A percentile compares a stretch with the other conserved stretches of the same genome.
Evolutionary conservation across 2,113 vertebrate genomes (phyloP).

Genomic region (Phalacrocorax carbo): DNA sequence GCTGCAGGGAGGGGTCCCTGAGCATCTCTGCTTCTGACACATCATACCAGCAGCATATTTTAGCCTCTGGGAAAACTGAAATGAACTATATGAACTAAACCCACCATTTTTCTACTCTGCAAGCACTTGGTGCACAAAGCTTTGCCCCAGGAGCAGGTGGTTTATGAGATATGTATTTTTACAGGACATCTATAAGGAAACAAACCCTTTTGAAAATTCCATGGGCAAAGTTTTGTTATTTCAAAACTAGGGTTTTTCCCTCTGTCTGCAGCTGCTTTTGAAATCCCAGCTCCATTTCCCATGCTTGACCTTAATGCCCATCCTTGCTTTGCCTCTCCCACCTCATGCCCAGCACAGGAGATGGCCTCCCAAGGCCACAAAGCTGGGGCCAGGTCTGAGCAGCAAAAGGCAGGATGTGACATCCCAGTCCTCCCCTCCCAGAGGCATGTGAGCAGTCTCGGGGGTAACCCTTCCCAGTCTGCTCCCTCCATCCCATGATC

Average conservation of each 20-base stretch:
- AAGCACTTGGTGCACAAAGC: not conserved
- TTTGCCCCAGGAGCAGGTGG: not conserved
- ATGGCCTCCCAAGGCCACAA: not conserved
- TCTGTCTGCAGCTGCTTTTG: not conserved
- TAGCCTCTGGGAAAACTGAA: not conserved
- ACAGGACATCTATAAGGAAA: not conserved
- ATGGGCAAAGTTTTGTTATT: not conserved
- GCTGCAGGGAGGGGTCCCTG: not conserved
- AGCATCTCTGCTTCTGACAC: not conserved
- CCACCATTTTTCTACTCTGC: not conserved
- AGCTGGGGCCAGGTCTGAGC: not conserved
- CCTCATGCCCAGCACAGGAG: not conserved
- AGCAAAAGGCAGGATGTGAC: not conserved
- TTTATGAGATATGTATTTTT: not conserved
- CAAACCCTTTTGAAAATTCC: not conserved
- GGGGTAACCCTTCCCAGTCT: not conserved
- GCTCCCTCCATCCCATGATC: not conserved
- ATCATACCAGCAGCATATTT: not conserved
- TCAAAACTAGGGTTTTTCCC: accelerated
- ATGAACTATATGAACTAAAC: not conserved
- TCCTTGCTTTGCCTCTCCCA: not conserved
- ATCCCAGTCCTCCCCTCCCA: not conserved
- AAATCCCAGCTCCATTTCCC: not conserved
- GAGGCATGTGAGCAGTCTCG: accelerated
- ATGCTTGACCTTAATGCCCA: not conserved